A percentile compares a stretch with the other conserved stretches of the same genome.
These are phyloP conservation scores for Drosophila sproati DNA, from an alignment of 1,140 invertebrate species.

Conservation along the genomic window DNA sequence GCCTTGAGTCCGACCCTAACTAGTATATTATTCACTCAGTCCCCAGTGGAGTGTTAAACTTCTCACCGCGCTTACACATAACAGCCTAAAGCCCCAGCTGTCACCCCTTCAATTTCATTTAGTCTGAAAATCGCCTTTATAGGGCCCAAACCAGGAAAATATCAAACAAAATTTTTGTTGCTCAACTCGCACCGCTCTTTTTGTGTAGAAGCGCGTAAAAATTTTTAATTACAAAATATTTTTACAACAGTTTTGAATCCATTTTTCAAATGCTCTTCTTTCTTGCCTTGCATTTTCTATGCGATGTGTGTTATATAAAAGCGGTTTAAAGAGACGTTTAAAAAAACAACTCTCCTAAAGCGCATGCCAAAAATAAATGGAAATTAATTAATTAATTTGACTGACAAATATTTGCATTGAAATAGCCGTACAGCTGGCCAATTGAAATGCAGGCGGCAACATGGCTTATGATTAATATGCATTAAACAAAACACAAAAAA, in stretches of 20 bases:
- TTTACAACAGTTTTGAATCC: conserved; percentile 26
- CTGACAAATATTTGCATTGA: conserved; percentile 48
- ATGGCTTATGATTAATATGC: conserved; percentile 76
- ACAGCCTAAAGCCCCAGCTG: background rate
- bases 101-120: background rate
- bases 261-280: conserved; percentile 7
- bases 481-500: conserved; percentile 44
- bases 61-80: background rate
- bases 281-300: background rate
- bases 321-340: conserved; percentile 17
- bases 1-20: background rate
- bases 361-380: conserved; percentile 2
- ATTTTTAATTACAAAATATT: conserved; percentile 56
- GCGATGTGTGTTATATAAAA: conserved; percentile 23
- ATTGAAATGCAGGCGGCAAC: conserved; percentile 71
- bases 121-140: background rate
- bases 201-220: conserved; percentile 15
- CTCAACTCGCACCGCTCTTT: background rate
- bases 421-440: conserved; percentile 45
- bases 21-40: background rate
- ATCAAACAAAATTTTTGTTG: conserved; percentile 17
- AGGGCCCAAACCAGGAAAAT: conserved; percentile 12
- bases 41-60: background rate
- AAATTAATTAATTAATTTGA: conserved; percentile 66
- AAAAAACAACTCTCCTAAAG: conserved; percentile 7